Base-by-base conservation (phyloP, 2,113 vertebrate species). In the Phalacrocorax pelagicus region DNA sequence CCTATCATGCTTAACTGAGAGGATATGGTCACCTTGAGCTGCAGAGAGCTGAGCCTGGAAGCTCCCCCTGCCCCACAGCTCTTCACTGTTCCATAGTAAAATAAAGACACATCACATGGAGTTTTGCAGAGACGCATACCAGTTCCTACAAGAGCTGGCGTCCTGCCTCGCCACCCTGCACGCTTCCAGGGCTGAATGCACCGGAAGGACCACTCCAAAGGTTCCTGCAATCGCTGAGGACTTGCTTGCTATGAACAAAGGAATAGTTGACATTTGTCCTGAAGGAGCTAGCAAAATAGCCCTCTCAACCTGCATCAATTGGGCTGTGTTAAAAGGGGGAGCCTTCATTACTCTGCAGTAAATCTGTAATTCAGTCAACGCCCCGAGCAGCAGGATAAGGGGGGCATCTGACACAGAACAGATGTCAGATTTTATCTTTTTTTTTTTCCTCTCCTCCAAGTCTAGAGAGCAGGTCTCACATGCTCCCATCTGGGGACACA, bases 151-250 rank as follows among this genome's bases (percentile, higher is more conserved):
- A 61, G 23, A 87, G n/a, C 34, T 15, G 4, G 21, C 0, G 7
- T 38, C 30, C 72, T 88, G 71, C 65, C 58, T 71, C 17, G 1
- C 44, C 16, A 36, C 20, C 38, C 38, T 24, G 38, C 0, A 1
- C 0, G 0, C 15, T 71, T 49, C 36, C 21, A 62, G 23, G 0
- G 15, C 52, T 2, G 0, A 42, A 59, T 0, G 10, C 34, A 38
- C 23, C 0, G 0, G 66, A 54, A 72, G 5, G 11, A 14, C 29
- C 11, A 9, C 72, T 66, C 38, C 13, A 17, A 75, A 40, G 61
- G 59, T 11, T 71, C 34, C 57, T 51, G 23, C 7, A 8, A 22
- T 55, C 1, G 0, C 55, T n/a, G 21, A 86, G 47, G 51, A 29
- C 55, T 46, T 62, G 2, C 30, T 57, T 36, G 32, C 36, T 49